Evolutionary conservation across 2,113 vertebrate species (phyloP).

Genomic region (Todiramphus chloris): DNA sequence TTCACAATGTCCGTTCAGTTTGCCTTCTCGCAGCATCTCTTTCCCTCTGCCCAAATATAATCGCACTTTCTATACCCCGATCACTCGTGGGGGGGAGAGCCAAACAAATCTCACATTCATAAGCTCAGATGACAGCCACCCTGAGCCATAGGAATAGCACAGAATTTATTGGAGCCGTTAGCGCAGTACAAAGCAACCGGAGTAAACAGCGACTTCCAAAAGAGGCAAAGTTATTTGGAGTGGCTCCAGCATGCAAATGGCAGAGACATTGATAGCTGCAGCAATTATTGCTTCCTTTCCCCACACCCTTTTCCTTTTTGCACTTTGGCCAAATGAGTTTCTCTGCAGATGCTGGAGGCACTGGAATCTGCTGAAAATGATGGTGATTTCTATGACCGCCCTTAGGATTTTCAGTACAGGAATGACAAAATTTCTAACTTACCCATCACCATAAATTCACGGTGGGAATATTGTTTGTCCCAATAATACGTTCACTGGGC

Average conservation of each 20-base stretch:
- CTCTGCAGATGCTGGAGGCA: background rate
- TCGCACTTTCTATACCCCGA: slow-evolving; percentile 16
- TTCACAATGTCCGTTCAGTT: slow-evolving; percentile 61
- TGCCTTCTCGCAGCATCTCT: slow-evolving; percentile 53
- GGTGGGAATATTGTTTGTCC: background rate
- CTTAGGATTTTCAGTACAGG: background rate
- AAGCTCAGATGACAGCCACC: slow-evolving; percentile 43
- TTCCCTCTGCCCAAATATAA: slow-evolving; percentile 39
- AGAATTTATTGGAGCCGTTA: background rate
- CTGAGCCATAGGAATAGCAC: background rate
- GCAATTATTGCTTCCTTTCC: slow-evolving; percentile 45
- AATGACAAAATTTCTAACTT: background rate
- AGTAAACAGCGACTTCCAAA: background rate
- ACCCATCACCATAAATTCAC: background rate
- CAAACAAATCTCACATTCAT: slow-evolving; percentile 64
- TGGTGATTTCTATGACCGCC: background rate
- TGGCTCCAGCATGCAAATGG: slow-evolving; percentile 11
- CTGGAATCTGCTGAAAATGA: background rate
- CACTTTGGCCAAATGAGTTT: background rate
- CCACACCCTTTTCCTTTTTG: background rate
- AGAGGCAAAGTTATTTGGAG: slow-evolving; percentile 29
- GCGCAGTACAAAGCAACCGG: slow-evolving; percentile 32
- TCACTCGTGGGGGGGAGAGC: background rate
- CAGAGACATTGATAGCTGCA: background rate
- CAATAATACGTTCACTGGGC: background rate